Evolutionary conservation across 1,140 invertebrate species (phyloP).

Genomic region (Nylanderia fulva): DNA sequence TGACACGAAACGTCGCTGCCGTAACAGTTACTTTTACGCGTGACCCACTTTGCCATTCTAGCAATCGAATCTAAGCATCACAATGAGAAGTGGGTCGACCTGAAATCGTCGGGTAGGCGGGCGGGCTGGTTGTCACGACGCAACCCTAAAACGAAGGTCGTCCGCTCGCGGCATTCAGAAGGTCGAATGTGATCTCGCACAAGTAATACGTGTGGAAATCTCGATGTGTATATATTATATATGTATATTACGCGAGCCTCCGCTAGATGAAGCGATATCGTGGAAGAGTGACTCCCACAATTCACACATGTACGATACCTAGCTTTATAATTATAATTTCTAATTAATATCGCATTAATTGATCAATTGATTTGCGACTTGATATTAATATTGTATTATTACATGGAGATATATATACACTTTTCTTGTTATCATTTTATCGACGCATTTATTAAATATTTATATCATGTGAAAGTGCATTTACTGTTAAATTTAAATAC

Average conservation of each 20-base stretch:
- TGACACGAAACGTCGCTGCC: slow-evolving; percentile 69
- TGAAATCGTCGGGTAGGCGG: slow-evolving; percentile 45
- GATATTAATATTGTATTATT: neutral
- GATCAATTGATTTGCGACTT: neutral
- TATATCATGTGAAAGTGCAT: neutral
- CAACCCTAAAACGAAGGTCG: slow-evolving; percentile 48
- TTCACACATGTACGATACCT: neutral
- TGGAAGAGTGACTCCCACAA: neutral
- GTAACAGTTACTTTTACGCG: slow-evolving; percentile 76
- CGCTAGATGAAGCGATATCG: neutral
- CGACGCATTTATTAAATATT: neutral
- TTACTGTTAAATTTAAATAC: neutral
- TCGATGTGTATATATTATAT: too few species aligned
- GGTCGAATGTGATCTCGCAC: slow-evolving; percentile 25
- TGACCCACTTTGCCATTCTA: slow-evolving; percentile 74
- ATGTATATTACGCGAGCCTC: neutral
- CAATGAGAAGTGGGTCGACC: slow-evolving; percentile 67
- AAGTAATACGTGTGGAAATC: neutral
- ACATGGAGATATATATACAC: neutral
- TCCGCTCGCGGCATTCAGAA: slow-evolving; percentile 33
- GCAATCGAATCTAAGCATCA: slow-evolving; percentile 72
- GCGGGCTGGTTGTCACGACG: neutral
- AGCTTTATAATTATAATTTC: too few species aligned
- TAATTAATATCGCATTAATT: too few species aligned
- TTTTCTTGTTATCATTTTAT: neutral